Conservation (phyloP, 2,888 invertebrate species). For the Platynereis dumerilii region DNA sequence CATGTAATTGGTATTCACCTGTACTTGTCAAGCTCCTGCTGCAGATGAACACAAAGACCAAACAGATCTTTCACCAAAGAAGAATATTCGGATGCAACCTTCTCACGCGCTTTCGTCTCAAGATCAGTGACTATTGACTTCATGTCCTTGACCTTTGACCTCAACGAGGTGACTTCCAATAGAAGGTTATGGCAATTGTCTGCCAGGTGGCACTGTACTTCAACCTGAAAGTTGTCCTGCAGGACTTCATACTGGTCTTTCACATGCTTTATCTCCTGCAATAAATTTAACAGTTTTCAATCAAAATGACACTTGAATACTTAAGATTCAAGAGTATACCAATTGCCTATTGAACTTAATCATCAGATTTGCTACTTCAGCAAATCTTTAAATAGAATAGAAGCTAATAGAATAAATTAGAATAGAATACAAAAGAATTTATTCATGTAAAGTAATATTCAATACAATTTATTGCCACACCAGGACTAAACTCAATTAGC, state of each 20-base stretch:
- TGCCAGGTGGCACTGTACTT: slow-evolving; percentile 60
- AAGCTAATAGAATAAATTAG: no score
- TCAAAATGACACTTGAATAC: no score
- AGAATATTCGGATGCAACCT: slow-evolving; percentile 59
- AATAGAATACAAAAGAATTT: no score
- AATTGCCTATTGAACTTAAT: no score
- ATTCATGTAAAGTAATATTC: no score
- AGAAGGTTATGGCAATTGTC: slow-evolving; percentile 57
- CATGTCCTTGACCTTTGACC: slow-evolving; percentile 60
- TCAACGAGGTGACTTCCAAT: slow-evolving; percentile 55
- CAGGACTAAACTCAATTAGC: no score
- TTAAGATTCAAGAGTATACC: no score
- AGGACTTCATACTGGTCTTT: slow-evolving; percentile 48
- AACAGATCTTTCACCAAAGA: slow-evolving; percentile 59
- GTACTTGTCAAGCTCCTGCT: slow-evolving; percentile 59
- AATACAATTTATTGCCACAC: no score
- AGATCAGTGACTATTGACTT: slow-evolving; percentile 47
- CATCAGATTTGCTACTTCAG: no score
- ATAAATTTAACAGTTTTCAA: no score
- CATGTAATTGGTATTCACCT: slow-evolving; percentile 45
- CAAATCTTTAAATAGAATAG: no score
- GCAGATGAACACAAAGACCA: slow-evolving; percentile 51
- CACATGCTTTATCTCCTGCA: slow-evolving; percentile 55
- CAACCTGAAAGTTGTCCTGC: slow-evolving; percentile 49
- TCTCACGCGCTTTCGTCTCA: slow-evolving; percentile 53